phyloP scores from a whole-genome alignment of 2,113 vertebrate genomes.

The Plecotus auritus region DNA sequence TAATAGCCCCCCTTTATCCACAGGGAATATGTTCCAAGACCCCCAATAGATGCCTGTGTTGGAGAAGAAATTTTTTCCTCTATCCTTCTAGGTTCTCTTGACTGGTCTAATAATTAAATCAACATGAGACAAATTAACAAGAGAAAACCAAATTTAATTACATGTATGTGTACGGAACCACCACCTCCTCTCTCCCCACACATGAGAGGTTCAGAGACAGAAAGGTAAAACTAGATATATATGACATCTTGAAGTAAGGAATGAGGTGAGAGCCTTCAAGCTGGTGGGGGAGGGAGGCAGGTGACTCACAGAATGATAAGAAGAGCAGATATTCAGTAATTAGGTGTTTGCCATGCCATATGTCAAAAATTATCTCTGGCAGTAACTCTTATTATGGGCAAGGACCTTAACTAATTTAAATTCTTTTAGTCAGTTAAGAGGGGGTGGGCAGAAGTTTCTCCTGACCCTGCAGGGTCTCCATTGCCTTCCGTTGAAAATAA shows the following conservation, averaged over 20 bases:
- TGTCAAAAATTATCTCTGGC: background rate
- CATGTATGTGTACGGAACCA: background rate
- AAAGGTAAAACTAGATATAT: background rate
- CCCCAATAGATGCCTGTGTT: background rate
- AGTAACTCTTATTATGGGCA: background rate
- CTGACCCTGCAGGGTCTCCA: background rate
- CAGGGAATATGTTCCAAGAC: background rate
- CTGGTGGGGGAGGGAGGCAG: fast-evolving
- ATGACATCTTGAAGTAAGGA: background rate
- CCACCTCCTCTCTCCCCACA: background rate
- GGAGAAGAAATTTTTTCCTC: background rate
- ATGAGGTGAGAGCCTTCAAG: background rate
- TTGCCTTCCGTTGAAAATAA: background rate
- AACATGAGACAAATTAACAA: background rate
- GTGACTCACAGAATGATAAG: background rate
- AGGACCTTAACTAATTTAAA: background rate
- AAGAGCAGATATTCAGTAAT: background rate
- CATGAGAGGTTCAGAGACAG: background rate
- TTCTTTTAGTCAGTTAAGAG: background rate
- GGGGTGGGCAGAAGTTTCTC: background rate
- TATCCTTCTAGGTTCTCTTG: background rate
- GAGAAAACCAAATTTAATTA: background rate
- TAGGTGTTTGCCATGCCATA: background rate
- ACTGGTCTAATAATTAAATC: background rate
- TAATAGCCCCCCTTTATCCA: background rate